A percentile compares a stretch with the other conserved stretches of the same genome.
phyloP scores from a whole-genome alignment of 2,113 vertebrate species.

The Rhinoptilus africanus region DNA sequence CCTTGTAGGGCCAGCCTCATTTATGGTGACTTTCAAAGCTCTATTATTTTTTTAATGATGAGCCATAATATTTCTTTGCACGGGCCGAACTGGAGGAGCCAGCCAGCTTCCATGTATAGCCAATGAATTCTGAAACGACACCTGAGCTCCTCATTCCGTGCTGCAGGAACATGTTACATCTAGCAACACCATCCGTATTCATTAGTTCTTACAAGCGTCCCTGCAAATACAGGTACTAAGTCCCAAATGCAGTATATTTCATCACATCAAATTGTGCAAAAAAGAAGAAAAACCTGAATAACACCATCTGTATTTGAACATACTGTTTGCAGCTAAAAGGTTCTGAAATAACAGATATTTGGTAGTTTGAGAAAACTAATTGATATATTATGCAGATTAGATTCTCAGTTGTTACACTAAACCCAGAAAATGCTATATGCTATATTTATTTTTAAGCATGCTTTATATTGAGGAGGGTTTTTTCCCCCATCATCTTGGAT shows the following conservation, averaged over 20 bases:
- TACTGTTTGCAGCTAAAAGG: neutral
- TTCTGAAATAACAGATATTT: neutral
- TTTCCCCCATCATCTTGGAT: neutral
- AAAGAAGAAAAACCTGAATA: neutral
- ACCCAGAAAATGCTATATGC: neutral
- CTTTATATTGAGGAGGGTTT: neutral
- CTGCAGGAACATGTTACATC: neutral
- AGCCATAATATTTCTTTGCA: neutral
- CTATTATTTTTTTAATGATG: neutral
- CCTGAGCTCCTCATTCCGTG: neutral
- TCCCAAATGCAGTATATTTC: neutral
- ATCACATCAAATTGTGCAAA: neutral
- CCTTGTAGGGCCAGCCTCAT: neutral
- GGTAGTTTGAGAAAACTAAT: neutral
- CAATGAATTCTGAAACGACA: neutral
- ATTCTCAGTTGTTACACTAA: neutral
- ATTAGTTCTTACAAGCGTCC: neutral
- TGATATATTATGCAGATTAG: neutral
- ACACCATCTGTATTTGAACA: neutral
- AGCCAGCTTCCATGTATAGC: neutral
- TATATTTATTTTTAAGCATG: neutral
- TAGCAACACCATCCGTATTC: neutral
- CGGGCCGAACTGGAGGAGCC: neutral
- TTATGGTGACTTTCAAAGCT: neutral
- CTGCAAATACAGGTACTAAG: neutral